phyloP scores from a whole-genome alignment of 2,888 invertebrate species.

The Eupithecia tripunctaria region DNA sequence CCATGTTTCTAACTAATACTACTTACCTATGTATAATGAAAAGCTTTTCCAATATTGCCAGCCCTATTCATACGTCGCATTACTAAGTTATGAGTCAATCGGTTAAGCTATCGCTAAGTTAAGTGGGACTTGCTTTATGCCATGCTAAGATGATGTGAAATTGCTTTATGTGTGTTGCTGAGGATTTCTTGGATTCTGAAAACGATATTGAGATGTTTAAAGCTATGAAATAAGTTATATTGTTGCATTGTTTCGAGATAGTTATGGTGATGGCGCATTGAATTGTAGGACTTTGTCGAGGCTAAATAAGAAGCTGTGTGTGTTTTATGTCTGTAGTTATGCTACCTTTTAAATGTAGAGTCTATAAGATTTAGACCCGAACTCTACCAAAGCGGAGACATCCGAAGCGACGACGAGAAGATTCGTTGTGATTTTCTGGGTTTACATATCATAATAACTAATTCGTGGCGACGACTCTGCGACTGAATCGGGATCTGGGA shows the following conservation, averaged over 20 bases:
- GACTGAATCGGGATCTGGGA: too few relatives aligned
- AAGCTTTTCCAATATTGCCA: constrained; percentile 9
- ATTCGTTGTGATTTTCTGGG: too few relatives aligned
- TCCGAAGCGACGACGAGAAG: too few relatives aligned
- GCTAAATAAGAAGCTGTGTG: not conserved
- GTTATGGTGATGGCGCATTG: not conserved
- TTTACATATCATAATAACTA: too few relatives aligned
- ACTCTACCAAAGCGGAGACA: too few relatives aligned
- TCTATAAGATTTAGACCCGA: too few relatives aligned
- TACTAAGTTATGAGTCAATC: constrained; percentile 59
- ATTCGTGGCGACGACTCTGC: too few relatives aligned
- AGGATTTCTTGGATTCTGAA: constrained; percentile 17
- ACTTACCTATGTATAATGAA: not conserved
- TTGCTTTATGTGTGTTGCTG: constrained; percentile 24
- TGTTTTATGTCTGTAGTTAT: not conserved
- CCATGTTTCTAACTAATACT: too few relatives aligned
- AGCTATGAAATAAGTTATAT: constrained; percentile 7
- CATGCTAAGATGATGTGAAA: constrained; percentile 42
- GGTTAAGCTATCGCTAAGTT: constrained; percentile 53
- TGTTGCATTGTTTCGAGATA: constrained; percentile 1
- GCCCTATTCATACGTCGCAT: constrained; percentile 37
- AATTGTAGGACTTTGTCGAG: not conserved
- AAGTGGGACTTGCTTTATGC: constrained; percentile 53
- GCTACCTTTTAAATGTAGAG: not conserved
- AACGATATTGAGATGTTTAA: constrained; percentile 17